These are phyloP conservation scores for Corythucha ciliata DNA, from an alignment of 2,888 invertebrate species.

Conservation along the genomic window DNA sequence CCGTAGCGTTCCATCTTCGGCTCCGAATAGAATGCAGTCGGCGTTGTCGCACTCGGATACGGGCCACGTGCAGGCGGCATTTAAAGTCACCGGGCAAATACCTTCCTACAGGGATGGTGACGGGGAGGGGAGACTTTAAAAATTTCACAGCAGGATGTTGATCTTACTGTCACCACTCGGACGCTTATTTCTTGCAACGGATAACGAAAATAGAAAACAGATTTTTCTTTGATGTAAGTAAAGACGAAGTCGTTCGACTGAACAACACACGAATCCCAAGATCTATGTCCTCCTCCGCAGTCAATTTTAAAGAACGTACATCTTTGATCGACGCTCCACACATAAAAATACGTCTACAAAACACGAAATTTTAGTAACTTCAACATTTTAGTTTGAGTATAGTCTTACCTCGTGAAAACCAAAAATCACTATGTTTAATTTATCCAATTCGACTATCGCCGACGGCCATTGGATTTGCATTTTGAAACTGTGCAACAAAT, in stretches of 20 bases:
- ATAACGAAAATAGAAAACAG: slow-evolving; percentile 42
- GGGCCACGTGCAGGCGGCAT: slow-evolving; percentile 37
- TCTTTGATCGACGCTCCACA: slow-evolving; percentile 49
- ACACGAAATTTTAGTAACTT: neutral
- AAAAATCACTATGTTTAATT: slow-evolving; percentile 38
- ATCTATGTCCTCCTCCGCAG: slow-evolving; percentile 83
- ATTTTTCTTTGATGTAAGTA: slow-evolving; percentile 46
- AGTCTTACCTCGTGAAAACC: slow-evolving; percentile 44
- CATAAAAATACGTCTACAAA: slow-evolving; percentile 45
- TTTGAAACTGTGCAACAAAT: slow-evolving; percentile 43
- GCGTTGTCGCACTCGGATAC: slow-evolving; percentile 6
- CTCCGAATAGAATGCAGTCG: slow-evolving; percentile 52
- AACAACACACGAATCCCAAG: slow-evolving; percentile 59
- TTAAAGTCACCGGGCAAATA: slow-evolving; percentile 29
- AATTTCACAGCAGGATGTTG: slow-evolving; percentile 17
- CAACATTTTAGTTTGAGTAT: neutral
- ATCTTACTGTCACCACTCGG: slow-evolving; percentile 41
- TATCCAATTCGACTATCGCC: slow-evolving; percentile 42
- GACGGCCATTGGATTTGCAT: slow-evolving; percentile 61
- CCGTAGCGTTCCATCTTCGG: slow-evolving; percentile 71
- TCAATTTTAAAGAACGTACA: slow-evolving; percentile 53
- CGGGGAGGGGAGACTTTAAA: slow-evolving; percentile 4
- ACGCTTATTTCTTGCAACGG: slow-evolving; percentile 30
- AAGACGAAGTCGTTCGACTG: slow-evolving; percentile 35
- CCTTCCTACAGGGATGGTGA: slow-evolving; percentile 23